A percentile compares a stretch with the other conserved stretches of the same genome.
Evolutionary conservation across 2,113 vertebrate genomes (phyloP).

Genomic region (Progne subis): DNA sequence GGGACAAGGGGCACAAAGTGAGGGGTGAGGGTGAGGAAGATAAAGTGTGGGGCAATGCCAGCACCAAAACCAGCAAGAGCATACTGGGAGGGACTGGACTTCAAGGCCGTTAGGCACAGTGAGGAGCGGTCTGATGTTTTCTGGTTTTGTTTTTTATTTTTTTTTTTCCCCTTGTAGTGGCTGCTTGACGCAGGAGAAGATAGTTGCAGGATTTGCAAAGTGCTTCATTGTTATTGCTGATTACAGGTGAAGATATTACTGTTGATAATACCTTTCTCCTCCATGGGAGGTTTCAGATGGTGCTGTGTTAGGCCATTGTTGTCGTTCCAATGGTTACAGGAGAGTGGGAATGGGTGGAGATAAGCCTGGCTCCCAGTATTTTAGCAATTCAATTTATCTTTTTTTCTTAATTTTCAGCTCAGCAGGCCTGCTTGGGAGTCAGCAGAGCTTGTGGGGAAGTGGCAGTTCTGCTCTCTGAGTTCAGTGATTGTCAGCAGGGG

Average conservation of each 20-base stretch:
- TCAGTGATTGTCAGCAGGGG: background rate
- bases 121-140: background rate
- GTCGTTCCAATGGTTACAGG: background rate
- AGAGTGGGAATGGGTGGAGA: background rate
- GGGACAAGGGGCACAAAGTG: background rate
- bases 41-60: background rate
- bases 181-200: constrained; percentile 97
- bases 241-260: constrained; percentile 82
- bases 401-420: background rate
- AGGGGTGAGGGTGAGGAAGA: background rate
- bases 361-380: background rate
- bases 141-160: background rate
- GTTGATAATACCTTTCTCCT: background rate
- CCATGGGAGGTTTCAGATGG: background rate
- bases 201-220: constrained; percentile 92
- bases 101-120: background rate
- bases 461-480: background rate
- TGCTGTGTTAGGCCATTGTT: background rate
- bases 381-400: background rate
- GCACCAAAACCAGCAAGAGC: background rate
- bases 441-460: background rate
- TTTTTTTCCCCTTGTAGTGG: constrained; percentile 76
- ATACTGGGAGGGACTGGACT: background rate
- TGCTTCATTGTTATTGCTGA: constrained; percentile 94
- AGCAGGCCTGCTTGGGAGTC: background rate